A percentile compares a stretch with the other conserved stretches of the same genome.
Evolutionary conservation across 30 jellyfish, hydroid and myxozoan genomes (phyloP).

Genomic region (Hydractinia symbiolongicarpus): DNA sequence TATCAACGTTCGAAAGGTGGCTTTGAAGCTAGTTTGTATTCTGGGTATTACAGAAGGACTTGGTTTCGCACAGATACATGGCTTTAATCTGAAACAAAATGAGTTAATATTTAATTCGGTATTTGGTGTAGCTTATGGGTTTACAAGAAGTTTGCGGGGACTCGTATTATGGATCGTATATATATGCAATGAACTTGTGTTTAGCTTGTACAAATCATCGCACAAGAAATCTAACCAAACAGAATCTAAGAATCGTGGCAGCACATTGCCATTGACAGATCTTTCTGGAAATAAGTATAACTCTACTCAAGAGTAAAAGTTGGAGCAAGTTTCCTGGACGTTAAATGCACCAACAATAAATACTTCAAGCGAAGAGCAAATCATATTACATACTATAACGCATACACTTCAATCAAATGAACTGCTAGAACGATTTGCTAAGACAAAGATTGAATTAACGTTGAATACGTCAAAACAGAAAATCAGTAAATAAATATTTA

Average conservation of each 20-base stretch:
- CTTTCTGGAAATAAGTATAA: too few species aligned
- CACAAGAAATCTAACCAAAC: background rate
- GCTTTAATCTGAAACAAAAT: background rate
- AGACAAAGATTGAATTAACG: too few species aligned
- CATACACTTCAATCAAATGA: too few species aligned
- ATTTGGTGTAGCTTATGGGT: background rate
- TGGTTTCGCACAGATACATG: background rate
- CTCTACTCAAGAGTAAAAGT: too few species aligned
- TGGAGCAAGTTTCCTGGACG: too few species aligned
- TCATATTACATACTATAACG: too few species aligned
- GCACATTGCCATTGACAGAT: too few species aligned
- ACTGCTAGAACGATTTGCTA: too few species aligned
- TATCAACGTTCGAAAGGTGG: background rate
- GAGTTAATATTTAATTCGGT: background rate
- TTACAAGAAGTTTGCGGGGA: constrained; percentile 11
- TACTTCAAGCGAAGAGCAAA: too few species aligned
- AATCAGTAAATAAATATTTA: too few species aligned
- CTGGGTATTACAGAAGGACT: constrained; percentile 4
- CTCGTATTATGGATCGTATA: background rate
- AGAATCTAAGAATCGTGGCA: background rate
- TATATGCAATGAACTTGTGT: background rate
- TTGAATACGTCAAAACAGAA: too few species aligned
- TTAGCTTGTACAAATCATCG: background rate
- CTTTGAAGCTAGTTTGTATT: background rate
- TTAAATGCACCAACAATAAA: too few species aligned